Evolutionary conservation across 2,113 vertebrate species (phyloP).

Genomic region (Arothron firmamentum): DNA sequence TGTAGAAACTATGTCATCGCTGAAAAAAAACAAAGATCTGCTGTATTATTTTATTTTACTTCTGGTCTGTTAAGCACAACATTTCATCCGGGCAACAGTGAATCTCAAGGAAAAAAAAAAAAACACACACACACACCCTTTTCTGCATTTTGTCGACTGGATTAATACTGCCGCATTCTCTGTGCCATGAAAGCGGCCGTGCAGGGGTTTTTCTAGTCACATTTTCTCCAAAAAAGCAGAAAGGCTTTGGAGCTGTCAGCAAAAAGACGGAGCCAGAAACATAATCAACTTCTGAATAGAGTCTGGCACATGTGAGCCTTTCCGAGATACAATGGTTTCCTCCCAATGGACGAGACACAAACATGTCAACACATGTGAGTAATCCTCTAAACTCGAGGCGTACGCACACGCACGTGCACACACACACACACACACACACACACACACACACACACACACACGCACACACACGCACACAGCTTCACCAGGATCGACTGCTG

Average conservation of each 20-base stretch:
- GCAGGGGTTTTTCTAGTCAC: slow-evolving; percentile 22
- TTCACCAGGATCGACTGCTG: slow-evolving; percentile 26
- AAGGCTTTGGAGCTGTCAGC: slow-evolving; percentile 55
- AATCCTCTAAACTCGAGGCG: slow-evolving; percentile 9
- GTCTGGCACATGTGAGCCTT: slow-evolving; percentile 17
- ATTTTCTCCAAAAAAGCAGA: slow-evolving; percentile 49
- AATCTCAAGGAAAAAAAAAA: slow-evolving; percentile 10
- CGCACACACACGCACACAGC: slow-evolving; percentile 1
- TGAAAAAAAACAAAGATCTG: no score
- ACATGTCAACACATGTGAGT: slow-evolving; percentile 4
- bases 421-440: slow-evolving; percentile 14
- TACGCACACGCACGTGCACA: slow-evolving; percentile 15
- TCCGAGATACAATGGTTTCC: slow-evolving; percentile 5
- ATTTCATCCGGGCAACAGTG: slow-evolving; percentile 20
- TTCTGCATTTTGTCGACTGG: slow-evolving; percentile 25
- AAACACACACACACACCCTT: no score
- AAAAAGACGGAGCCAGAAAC: slow-evolving; percentile 42
- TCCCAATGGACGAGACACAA: slow-evolving; percentile 18
- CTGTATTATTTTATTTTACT: no score
- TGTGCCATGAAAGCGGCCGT: slow-evolving; percentile 27
- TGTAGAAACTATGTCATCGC: no score
- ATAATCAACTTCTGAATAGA: slow-evolving; percentile 56
- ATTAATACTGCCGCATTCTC: slow-evolving; percentile 29
- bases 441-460: slow-evolving; percentile 17
- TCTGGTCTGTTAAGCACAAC: no score